Evolutionary conservation across 1,140 invertebrate species (phyloP).

Genomic region (Trichogramma pretiosum): DNA sequence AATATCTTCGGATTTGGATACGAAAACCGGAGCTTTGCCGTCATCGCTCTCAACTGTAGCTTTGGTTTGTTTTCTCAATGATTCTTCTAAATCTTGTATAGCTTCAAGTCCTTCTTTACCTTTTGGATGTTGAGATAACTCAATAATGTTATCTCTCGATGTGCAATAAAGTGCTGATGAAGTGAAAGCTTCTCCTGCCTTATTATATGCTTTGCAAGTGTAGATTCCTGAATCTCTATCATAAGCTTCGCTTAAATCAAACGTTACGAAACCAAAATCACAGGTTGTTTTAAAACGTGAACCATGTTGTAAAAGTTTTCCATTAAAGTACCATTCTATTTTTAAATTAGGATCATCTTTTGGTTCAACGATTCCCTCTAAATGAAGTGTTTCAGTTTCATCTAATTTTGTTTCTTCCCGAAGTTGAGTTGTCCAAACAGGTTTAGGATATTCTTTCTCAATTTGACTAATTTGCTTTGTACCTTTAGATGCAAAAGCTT

Average conservation of each 20-base stretch:
- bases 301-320: constrained; percentile 74
- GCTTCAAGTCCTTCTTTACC: constrained; percentile 82
- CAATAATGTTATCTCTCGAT: constrained; percentile 74
- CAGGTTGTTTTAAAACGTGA: constrained; percentile 78
- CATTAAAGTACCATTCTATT: constrained; percentile 91
- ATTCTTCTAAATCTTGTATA: constrained; percentile 84
- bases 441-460: constrained; percentile 74
- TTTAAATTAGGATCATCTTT: constrained; percentile 93
- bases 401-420: constrained; percentile 73
- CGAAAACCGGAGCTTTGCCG: constrained; percentile 72
- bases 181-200: constrained; percentile 82
- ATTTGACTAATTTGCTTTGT: constrained; percentile 55
- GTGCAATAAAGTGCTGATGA: constrained; percentile 79
- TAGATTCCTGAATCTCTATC: constrained; percentile 91
- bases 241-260: constrained; percentile 82
- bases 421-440: constrained; percentile 77
- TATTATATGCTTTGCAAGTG: constrained; percentile 80
- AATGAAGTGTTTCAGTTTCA: constrained; percentile 82
- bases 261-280: constrained; percentile 87
- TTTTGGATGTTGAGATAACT: constrained; percentile 86
- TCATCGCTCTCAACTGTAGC: constrained; percentile 47
- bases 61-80: constrained; percentile 61
- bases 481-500: constrained; percentile 61
- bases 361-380: constrained; percentile 90
- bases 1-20: constrained; percentile 75